Evolutionary conservation across 2,888 invertebrate genomes (phyloP).

Genomic region (Drosophila paranaensis): DNA sequence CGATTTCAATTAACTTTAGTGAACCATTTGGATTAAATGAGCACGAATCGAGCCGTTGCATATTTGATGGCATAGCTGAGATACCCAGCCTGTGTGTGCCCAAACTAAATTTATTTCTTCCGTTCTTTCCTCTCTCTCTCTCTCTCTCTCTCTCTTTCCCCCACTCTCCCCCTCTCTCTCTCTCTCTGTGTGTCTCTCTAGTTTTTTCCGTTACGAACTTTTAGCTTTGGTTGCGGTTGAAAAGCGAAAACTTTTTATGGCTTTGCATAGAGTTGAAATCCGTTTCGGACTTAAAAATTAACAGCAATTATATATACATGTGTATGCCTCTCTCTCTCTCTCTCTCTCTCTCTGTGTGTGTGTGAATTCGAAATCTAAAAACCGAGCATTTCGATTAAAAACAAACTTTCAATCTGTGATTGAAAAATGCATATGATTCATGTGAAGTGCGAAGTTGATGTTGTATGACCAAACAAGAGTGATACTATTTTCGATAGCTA

Average conservation of each 20-base stretch:
- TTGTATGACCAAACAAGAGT: background rate
- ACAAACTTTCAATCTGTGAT: background rate
- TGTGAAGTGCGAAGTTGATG: background rate
- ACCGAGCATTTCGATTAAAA: background rate
- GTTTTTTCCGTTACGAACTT: conserved; percentile 7
- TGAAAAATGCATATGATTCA: background rate
- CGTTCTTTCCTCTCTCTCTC: background rate
- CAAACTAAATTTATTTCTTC: background rate
- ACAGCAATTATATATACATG: conserved; percentile 7
- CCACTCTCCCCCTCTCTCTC: background rate
- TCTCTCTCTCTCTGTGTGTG: no score
- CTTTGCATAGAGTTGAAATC: conserved; percentile 16
- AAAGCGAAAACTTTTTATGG: conserved; percentile 23
- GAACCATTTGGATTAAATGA: conserved; percentile 23
- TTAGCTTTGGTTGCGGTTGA: background rate
- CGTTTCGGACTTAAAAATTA: conserved; percentile 15
- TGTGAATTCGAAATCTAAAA: conserved; percentile 5
- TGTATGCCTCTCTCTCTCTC: background rate
- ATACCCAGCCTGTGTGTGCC: background rate
- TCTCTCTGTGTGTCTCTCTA: background rate
- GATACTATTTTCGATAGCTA: background rate
- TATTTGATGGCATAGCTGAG: background rate
- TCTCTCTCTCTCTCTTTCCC: background rate
- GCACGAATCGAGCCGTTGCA: background rate
- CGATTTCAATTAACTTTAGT: conserved; percentile 61